Base-by-base conservation (phyloP, 64 coral and sea anemone genomes). In the Pocillopora verrucosa region DNA sequence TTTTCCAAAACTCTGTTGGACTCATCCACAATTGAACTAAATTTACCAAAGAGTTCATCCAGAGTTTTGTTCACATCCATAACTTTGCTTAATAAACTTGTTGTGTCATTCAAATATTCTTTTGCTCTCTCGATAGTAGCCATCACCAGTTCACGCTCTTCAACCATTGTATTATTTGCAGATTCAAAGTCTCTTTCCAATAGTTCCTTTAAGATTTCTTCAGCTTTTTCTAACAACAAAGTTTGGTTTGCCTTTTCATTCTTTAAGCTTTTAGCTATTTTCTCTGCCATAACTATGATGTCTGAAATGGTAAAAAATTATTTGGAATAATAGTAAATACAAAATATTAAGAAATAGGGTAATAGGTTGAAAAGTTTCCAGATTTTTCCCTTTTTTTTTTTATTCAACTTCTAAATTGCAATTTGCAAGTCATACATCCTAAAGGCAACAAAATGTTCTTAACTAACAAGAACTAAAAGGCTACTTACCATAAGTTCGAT, bases 231-330 rank as follows among this genome's bases (percentile, higher is more conserved):
- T 73, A 97, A 62, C 34, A 97, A 73, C 91, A 93, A 67, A 69
- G 75, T 97, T 63, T 97, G 95, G 95, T 97, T 97, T 16, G 88
- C 88, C 38, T 89, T 90, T 5, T 92, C 95, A 68, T 89, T 58
- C 62, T 94, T 80, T 2, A 97, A 88, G 10, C 78, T 87, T 26
- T 91, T 76, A 1, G 92, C 95, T 34, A 93, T 88, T 61, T 72
- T 88, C 22, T 86, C 76, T 22, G 92, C 88, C 22, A 97, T 16
- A 62, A 86, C 87, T 17, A 97, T 35, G 76, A 93, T 88, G 69
- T 67, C 95, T 97, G 76, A 22, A 88, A 60, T 17, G 34, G 22
- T 67, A 87, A 13, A 25, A 61, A 75, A 30, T 10, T 5, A 63
- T 9, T 63, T 2, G 11, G 16, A 68, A 24, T 24, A 70, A 70